These are phyloP conservation scores for Thecocarcelia acutangulata DNA, from an alignment of 2,888 invertebrate genomes.

Conservation along the genomic window DNA sequence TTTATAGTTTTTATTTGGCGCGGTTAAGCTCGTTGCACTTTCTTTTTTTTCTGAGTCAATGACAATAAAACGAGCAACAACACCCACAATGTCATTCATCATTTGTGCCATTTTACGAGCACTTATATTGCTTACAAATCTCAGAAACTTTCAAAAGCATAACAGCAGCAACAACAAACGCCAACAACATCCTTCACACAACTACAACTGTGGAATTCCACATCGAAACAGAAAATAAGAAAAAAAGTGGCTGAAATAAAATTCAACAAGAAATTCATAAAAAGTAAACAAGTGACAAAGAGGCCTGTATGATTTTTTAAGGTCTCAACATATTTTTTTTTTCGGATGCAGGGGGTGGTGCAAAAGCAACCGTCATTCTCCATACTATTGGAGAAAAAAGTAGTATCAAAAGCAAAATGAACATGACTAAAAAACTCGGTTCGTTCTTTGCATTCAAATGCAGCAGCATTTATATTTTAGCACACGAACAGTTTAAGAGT, in stretches of 20 bases:
- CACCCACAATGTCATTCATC: slow-evolving; percentile 64
- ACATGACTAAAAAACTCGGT: slow-evolving; percentile 68
- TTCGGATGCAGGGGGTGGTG: not conserved
- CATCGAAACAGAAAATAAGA: slow-evolving; percentile 22
- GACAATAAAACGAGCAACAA: slow-evolving; percentile 28
- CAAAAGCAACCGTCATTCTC: slow-evolving; percentile 30
- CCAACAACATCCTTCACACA: slow-evolving; percentile 30
- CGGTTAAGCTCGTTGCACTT: slow-evolving; percentile 29
- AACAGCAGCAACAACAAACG: slow-evolving; percentile 27
- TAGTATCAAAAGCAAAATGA: slow-evolving; percentile 67
- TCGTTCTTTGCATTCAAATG: not conserved
- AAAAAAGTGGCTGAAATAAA: slow-evolving; percentile 37
- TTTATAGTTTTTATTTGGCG: slow-evolving; percentile 30
- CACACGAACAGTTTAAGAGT: not conserved
- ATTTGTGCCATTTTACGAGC: slow-evolving; percentile 69
- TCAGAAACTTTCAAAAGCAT: slow-evolving; percentile 61
- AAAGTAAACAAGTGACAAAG: slow-evolving; percentile 68
- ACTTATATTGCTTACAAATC: slow-evolving; percentile 70
- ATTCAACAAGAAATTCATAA: slow-evolving; percentile 61
- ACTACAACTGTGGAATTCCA: slow-evolving; percentile 19
- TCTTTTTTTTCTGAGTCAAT: slow-evolving; percentile 40
- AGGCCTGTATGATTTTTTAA: slow-evolving; percentile 37
- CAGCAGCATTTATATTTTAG: not conserved
- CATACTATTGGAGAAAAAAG: slow-evolving; percentile 21
- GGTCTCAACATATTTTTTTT: not conserved